These are phyloP conservation scores for Homarus americanus DNA, from an alignment of 1,140 invertebrate species.

Conservation along the genomic window DNA sequence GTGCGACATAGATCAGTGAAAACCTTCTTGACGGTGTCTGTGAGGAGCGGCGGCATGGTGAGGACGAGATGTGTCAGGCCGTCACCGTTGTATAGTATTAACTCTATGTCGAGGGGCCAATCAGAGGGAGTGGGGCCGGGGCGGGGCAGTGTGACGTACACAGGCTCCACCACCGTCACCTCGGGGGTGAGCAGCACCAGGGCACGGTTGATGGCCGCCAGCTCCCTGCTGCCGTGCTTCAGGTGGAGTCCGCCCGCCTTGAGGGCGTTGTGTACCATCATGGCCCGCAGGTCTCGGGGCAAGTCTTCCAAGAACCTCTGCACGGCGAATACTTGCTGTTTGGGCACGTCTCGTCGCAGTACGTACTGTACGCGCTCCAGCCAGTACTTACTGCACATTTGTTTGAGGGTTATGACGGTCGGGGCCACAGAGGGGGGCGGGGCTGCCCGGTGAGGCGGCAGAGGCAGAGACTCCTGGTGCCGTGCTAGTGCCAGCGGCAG, in stretches of 20 bases:
- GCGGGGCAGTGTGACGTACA: constrained; percentile 69
- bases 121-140: constrained; percentile 36
- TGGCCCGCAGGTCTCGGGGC: constrained; percentile 57
- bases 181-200: constrained; percentile 71
- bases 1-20: constrained; percentile 73
- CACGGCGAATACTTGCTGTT: constrained; percentile 66
- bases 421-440: constrained; percentile 56
- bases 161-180: constrained; percentile 62
- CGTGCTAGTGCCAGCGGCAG: constrained; percentile 66
- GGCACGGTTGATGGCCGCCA: constrained; percentile 68
- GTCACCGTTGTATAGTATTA: constrained; percentile 66
- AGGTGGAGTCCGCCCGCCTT: constrained; percentile 72
- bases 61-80: constrained; percentile 61
- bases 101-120: constrained; percentile 70
- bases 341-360: constrained; percentile 68
- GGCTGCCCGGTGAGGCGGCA: constrained; percentile 33
- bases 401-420: constrained; percentile 56
- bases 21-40: constrained; percentile 55
- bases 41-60: constrained; percentile 63
- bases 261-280: constrained; percentile 73
- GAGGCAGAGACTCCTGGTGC: constrained; percentile 67
- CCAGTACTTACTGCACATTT: constrained; percentile 74
- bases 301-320: constrained; percentile 67
- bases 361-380: constrained; percentile 69
- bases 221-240: constrained; percentile 63